A percentile compares a stretch with the other conserved stretches of the same genome.
Evolutionary conservation across 2,113 vertebrate genomes (phyloP).

Genomic region (Vimba vimba): DNA sequence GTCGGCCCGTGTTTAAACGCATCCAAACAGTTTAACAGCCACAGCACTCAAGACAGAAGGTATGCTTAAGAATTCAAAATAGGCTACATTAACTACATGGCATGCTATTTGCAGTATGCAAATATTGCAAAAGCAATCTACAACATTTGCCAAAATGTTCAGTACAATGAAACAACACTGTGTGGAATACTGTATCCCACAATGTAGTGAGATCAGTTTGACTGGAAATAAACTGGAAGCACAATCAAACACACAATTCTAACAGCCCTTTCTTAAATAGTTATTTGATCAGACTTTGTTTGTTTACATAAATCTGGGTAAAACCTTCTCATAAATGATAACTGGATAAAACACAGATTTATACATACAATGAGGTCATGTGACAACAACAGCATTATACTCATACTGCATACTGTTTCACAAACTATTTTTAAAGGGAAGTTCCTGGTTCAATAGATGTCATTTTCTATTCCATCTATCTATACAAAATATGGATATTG

Average conservation of each 20-base stretch:
- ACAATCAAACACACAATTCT: neutral
- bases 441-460: neutral
- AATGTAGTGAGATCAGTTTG: neutral
- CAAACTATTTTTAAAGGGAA: neutral
- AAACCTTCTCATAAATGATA: neutral
- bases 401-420: neutral
- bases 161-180: neutral
- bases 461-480: neutral
- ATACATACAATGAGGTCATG: neutral
- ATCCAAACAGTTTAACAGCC: constrained; percentile 5
- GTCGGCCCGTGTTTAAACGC: neutral
- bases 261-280: neutral
- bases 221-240: neutral
- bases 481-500: neutral
- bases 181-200: neutral
- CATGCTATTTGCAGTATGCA: neutral
- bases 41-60: constrained; percentile 11
- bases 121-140: neutral
- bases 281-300: neutral
- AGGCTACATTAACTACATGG: neutral
- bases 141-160: neutral
- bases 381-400: neutral
- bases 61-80: neutral
- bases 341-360: neutral
- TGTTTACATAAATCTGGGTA: neutral